Percentiles rank a stretch among this genome's conserved stretches.
Conservation (phyloP, 2,113 vertebrate genomes). For the Atherinomorus stipes region DNA sequence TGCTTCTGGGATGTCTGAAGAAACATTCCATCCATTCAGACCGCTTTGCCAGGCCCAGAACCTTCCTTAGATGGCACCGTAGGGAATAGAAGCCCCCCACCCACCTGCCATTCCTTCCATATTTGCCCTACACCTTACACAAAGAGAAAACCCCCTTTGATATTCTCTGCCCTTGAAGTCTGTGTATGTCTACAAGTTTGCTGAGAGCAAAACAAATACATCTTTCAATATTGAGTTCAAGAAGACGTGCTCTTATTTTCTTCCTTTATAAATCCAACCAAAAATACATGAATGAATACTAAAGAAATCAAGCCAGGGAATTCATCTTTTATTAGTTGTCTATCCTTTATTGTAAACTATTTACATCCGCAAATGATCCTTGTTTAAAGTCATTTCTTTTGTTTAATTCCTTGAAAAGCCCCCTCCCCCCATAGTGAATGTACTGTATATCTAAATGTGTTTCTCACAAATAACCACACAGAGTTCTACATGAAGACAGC, state of each 20-base stretch:
- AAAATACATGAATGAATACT: no score
- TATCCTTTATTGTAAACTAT: background rate
- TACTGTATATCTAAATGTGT: background rate
- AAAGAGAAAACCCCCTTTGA: constrained; percentile 26
- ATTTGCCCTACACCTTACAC: constrained; percentile 27
- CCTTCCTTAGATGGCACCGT: constrained; percentile 75
- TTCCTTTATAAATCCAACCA: no score
- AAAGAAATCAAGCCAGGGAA: background rate
- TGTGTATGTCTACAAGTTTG: constrained; percentile 33
- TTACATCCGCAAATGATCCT: background rate
- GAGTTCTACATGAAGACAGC: background rate
- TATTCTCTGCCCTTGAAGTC: constrained; percentile 27
- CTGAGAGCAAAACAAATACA: constrained; percentile 24
- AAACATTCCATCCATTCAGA: constrained; percentile 83
- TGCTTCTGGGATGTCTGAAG: constrained; percentile 81
- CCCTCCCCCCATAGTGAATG: no score
- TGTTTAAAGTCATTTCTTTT: rapidly evolving
- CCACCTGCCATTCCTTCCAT: constrained; percentile 30
- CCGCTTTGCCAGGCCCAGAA: constrained; percentile 67
- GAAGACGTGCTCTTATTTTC: constrained; percentile 5
- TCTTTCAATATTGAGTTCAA: constrained; percentile 14
- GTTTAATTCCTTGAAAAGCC: background rate
- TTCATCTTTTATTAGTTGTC: background rate
- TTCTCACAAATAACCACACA: background rate
- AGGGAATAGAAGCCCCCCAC: constrained; percentile 56